Evolutionary conservation across 2,888 invertebrate genomes (phyloP), one percentile per base, ranked within the genome.

Genomic region (Nasonia oneida): DNA sequence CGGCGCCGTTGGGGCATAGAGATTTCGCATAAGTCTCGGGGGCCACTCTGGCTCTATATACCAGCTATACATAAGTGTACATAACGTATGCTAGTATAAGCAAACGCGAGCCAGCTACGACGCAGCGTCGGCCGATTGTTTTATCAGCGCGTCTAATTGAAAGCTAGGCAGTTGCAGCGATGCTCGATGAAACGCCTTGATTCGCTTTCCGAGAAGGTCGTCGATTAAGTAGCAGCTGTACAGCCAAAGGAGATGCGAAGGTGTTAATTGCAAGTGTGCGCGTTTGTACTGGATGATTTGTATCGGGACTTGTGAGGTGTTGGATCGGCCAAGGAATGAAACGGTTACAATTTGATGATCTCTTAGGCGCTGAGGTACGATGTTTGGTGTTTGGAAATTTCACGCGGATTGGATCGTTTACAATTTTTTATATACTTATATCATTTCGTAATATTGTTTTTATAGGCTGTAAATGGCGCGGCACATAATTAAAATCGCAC

Each of bases 111-210:
- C 73, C 12, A 42, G 5, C 18, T 53, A 53, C 29, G 29, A 18
- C 15, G 53, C 53, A 64, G 64, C 70, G 33, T 15, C 29, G 50
- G n/a, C 6, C 77, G 73, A 61, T 78, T 71, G 47, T 83, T 78
- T 80, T 83, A 61, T 61, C 78, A 23, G 71, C 78, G 77, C 33
- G 14, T 73, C 78, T 70, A 57, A 83, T 83, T 77, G 76, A 71
- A 77, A 70, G 57, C 42, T 42, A 42, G 23, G 61, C 67, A 47
- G 67, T 14, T 29, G 67, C 12, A 14, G 67, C 8, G 67, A 67
- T 67, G 67, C 33, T 29, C 67, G 67, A 33, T 67, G 67, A 39
- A 73, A 42, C 39, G 73, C 73, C 37, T 73, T 23, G 37, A 67
- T 67, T 67, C 29, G 67, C 80, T 53, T 80, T 79, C 80, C 29